Percentiles rank a stretch among this genome's conserved stretches.
phyloP scores from a whole-genome alignment of 2,113 vertebrate genomes.

The Steatornis caripensis region DNA sequence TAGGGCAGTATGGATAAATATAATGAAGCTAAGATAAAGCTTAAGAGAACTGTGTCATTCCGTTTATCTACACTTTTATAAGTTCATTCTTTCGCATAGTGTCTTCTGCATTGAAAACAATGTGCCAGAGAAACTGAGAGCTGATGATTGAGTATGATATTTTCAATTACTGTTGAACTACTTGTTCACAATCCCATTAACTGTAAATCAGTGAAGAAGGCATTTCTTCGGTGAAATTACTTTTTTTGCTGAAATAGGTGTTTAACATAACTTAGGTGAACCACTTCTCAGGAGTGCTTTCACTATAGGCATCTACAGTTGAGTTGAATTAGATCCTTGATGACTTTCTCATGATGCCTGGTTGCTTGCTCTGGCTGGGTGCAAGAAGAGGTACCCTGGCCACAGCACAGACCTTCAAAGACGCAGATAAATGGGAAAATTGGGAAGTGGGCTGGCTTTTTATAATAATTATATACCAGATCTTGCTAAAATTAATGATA shows the following conservation, averaged over 20 bases:
- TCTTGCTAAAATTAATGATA: neutral
- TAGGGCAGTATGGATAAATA: neutral
- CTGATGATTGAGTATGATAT: neutral
- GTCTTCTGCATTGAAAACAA: neutral
- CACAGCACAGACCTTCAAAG: neutral
- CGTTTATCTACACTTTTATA: neutral
- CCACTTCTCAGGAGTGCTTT: neutral
- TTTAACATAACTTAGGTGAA: neutral
- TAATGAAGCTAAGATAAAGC: neutral
- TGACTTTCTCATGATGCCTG: neutral
- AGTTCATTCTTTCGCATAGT: neutral
- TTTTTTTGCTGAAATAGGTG: neutral
- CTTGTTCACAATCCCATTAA: neutral
- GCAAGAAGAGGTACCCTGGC: neutral
- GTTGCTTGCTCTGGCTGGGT: neutral
- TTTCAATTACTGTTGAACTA: neutral
- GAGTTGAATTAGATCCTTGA: neutral
- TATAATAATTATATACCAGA: neutral
- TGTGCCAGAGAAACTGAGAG: neutral
- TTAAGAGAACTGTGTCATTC: neutral
- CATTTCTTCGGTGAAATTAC: neutral
- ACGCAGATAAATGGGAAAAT: neutral
- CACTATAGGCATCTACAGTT: neutral
- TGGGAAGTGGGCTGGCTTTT: neutral
- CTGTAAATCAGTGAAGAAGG: neutral